Conservation (phyloP, 1,140 invertebrate species). For the Solenopsis fugax region DNA sequence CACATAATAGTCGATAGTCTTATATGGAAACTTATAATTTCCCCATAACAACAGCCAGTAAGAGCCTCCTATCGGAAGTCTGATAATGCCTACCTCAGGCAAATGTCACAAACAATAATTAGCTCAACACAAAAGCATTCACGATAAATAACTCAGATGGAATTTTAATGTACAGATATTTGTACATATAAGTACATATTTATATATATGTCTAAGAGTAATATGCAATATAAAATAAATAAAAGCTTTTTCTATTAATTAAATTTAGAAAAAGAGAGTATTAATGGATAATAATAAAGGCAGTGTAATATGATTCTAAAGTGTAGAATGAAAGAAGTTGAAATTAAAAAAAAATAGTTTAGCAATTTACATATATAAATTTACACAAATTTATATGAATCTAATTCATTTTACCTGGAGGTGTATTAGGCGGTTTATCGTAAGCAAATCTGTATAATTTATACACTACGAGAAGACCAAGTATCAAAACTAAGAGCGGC, state of each 20-base stretch:
- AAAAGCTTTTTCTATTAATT: background rate
- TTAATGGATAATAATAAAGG: background rate
- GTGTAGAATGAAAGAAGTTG: background rate
- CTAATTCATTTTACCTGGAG: conserved; percentile 71
- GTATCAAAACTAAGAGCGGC: conserved; percentile 47
- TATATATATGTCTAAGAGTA: background rate
- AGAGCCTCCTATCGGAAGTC: conserved; percentile 79
- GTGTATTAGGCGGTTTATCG: conserved; percentile 67
- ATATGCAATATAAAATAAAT: background rate
- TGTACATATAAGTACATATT: background rate
- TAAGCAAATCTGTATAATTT: conserved; percentile 66
- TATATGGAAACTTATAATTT: conserved; percentile 76
- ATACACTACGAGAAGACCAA: conserved; percentile 51
- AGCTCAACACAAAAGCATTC: background rate
- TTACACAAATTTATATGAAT: background rate
- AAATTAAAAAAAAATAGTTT: conserved; percentile 18
- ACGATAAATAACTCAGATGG: background rate
- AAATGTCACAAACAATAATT: background rate
- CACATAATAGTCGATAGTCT: conserved; percentile 70
- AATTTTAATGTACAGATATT: background rate
- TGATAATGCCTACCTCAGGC: conserved; percentile 69
- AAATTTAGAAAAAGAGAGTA: background rate
- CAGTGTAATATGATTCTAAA: background rate
- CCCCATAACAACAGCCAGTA: conserved; percentile 78
- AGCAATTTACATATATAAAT: background rate